A percentile compares a stretch with the other conserved stretches of the same genome.
Conservation (phyloP, 2,113 vertebrate genomes). For the Phoenicopterus ruber region DNA sequence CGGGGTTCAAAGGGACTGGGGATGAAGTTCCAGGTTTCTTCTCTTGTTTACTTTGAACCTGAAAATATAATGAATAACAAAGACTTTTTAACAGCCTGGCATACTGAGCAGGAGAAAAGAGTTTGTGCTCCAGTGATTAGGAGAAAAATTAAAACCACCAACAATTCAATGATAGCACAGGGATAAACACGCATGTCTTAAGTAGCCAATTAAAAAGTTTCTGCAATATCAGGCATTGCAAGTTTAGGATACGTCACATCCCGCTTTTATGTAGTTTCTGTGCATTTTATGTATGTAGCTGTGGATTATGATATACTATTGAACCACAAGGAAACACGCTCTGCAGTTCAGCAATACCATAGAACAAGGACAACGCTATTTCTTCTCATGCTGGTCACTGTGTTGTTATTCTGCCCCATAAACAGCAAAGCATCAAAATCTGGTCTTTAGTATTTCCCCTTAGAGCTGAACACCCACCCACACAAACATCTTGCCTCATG, state of each 20-base stretch:
- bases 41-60: conserved; percentile 93
- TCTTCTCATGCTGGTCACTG: not conserved
- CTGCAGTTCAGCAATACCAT: not conserved
- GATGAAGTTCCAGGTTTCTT: conserved; percentile 89
- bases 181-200: not conserved
- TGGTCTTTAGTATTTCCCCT: not conserved
- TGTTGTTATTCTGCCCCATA: not conserved
- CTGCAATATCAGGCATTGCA: not conserved
- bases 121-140: not conserved
- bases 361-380: not conserved
- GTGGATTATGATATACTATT: not conserved
- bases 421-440: not conserved
- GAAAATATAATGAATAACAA: conserved; percentile 54
- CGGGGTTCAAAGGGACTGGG: conserved; percentile 62
- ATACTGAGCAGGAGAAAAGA: rapidly evolving
- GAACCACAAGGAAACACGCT: not conserved
- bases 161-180: not conserved
- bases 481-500: not conserved
- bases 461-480: not conserved
- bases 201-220: not conserved
- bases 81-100: not conserved
- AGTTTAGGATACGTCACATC: not conserved
- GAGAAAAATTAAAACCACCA: not conserved
- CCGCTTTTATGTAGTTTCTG: not conserved
- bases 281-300: not conserved